Evolutionary conservation across 2,113 vertebrate species (phyloP), one percentile per base, ranked within the genome.

Genomic region (Ophthalmolycus amberensis): DNA sequence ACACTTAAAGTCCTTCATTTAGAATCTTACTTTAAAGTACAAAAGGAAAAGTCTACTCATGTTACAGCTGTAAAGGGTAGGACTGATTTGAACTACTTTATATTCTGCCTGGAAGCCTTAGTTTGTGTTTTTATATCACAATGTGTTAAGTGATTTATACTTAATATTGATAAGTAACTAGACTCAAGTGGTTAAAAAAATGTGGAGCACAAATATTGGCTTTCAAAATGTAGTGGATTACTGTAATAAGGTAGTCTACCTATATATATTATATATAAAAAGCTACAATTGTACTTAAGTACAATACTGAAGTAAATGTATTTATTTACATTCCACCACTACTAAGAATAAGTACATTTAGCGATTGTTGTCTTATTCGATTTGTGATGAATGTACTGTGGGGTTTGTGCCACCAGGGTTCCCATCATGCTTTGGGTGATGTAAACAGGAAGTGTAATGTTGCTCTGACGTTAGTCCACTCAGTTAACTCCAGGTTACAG

Each of bases 391-490:
- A n/a, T n/a, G n/a, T n/a, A n/a, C n/a, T 34, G 40, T 42, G 9
- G 8, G 40, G 40, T 22, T 74, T 74, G 25, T 20, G 8, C 1
- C 40, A 32, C 58, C 27, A 62, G 16, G 4, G 15, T 42, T 34
- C 50, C 50, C 52, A 44, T 44, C 10, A 68, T 67, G 52, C 63
- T 59, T 34, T 34, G 75, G 18, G 50, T 6, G 18, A 44, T 32
- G 18, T 58, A 46, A 77, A 59, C 75, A 68, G 75, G 52, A 77
- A 77, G 64, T 52, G 32, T 37, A 3, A 54, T 9, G 34, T 66
- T 29, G n/a, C 6, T 20, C n/a, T 62, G 71, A 16, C 34, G 40
- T 9, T 6, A 12, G 59, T 34, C 16, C 34, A 18, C 6, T 44
- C n/a, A 18, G 54, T 59, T 5, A 22, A 37, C 25, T 40, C 14